Base-by-base conservation (phyloP, 2,797 vertebrate genomes). In the Siniperca undulata region DNA sequence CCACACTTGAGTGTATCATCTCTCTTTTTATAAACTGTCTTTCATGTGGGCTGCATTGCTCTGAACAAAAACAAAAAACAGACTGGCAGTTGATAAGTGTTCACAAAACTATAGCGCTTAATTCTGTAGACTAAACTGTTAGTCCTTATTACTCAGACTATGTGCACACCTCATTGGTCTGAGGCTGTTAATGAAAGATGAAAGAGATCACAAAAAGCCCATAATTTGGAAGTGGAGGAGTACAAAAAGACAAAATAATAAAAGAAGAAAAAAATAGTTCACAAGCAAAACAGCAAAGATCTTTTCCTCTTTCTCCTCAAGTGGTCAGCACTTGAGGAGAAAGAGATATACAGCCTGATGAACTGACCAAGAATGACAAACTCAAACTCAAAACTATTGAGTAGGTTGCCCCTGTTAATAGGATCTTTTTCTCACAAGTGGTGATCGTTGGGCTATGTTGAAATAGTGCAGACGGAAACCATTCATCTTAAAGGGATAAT, bases 21-120 rank as follows among this genome's bases (percentile, higher is more conserved):
- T 84, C 4, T 75, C 38, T 44, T 77, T 85, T 79, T 19, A 42
- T 53, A 73, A 82, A 76, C 48, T n/a, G 66, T 53, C 65, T 85
- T 80, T 84, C 78, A 86, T 62, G 64, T 71, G 9, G 2, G 38
- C 66, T 80, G 55, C 53, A 55, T 69, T 38, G 13, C 40, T 70
- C 53, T 66, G 6, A 55, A 74, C 17, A 40, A 58, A 40, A 34
- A 34, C 3, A n/a, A 52, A 69, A 27, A 42, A 20, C 3, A 44
- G 17, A 44, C 24, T 46, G n/a, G 40, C 52, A 78, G 48, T 70
- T 70, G 52, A 46, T 24, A 64, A 6, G 17, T 60, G 40, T 53
- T 56, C 34, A 60, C 19, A 80, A 56, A 80, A 59, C 64, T 10
- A 7, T 8, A 50, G 1, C 0, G 22, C 59, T 74, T 40, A 7